These are phyloP conservation scores for Melieria omissa DNA, from an alignment of 2,888 invertebrate genomes.

Conservation along the genomic window DNA sequence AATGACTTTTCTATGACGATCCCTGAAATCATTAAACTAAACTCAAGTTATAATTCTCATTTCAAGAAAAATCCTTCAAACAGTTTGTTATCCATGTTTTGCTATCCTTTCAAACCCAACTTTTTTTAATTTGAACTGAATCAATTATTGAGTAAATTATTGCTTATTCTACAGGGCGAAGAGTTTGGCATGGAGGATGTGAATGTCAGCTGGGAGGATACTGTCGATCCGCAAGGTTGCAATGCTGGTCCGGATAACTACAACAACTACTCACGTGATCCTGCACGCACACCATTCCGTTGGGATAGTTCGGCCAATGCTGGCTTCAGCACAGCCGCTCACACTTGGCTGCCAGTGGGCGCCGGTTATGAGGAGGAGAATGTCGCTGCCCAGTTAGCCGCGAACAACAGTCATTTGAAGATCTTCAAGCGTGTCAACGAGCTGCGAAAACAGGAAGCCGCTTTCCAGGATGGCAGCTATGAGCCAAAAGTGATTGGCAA, in stretches of 20 bases:
- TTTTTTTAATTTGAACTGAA: too few species aligned
- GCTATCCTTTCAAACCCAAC: too few species aligned
- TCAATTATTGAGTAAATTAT: not conserved
- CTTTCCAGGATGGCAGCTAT: constrained; percentile 48
- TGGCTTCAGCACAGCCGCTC: constrained; percentile 49
- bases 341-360: constrained; percentile 53
- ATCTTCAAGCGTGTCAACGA: constrained; percentile 69
- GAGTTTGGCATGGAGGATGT: constrained; percentile 65
- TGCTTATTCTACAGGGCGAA: constrained; percentile 53
- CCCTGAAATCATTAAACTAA: too few species aligned
- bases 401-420: constrained; percentile 69
- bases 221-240: constrained; percentile 69
- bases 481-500: constrained; percentile 41
- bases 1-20: too few species aligned
- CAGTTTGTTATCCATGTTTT: too few species aligned
- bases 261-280: constrained; percentile 72
- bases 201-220: constrained; percentile 71
- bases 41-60: too few species aligned
- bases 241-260: constrained; percentile 70
- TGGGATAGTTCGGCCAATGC: constrained; percentile 69
- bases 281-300: constrained; percentile 73
- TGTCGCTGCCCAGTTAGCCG: constrained; percentile 68
- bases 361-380: constrained; percentile 46
- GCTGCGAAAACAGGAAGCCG: constrained; percentile 61
- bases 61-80: too few species aligned